phyloP scores from a whole-genome alignment of 1,140 invertebrate species.

The Anoplolepis gracilipes region DNA sequence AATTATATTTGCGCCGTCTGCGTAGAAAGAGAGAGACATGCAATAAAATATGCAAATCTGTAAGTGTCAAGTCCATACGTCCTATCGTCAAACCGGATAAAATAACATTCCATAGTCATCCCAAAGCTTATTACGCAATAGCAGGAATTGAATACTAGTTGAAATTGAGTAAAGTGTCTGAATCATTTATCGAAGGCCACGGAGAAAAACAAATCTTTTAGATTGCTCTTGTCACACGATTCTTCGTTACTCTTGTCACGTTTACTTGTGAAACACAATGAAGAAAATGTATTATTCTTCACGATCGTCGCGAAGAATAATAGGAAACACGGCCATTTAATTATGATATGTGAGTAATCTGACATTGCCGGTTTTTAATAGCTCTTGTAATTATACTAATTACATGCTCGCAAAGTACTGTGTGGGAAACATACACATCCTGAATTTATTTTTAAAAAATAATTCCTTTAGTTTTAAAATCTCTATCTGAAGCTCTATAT shows the following conservation, averaged over 20 bases:
- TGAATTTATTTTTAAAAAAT: neutral
- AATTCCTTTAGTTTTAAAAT: neutral
- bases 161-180: slow-evolving; percentile 55
- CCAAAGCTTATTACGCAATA: slow-evolving; percentile 30
- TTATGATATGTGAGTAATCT: slow-evolving; percentile 28
- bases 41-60: slow-evolving; percentile 42
- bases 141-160: slow-evolving; percentile 37
- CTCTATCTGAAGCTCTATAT: neutral
- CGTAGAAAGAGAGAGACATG: neutral
- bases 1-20: neutral
- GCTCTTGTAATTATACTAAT: neutral
- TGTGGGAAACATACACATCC: no score
- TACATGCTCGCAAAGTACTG: neutral
- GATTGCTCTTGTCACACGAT: slow-evolving; percentile 7
- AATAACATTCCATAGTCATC: slow-evolving; percentile 9
- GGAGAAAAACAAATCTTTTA: slow-evolving; percentile 59
- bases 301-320: neutral
- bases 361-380: slow-evolving; percentile 32
- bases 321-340: slow-evolving; percentile 2
- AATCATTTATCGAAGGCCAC: slow-evolving; percentile 62
- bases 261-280: slow-evolving; percentile 20
- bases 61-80: slow-evolving; percentile 25
- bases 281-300: slow-evolving; percentile 35
- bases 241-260: slow-evolving; percentile 36
- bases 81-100: neutral